A percentile compares a stretch with the other conserved stretches of the same genome.
Conservation (phyloP, 2,113 vertebrate species). For the Bujurquina vittata region DNA sequence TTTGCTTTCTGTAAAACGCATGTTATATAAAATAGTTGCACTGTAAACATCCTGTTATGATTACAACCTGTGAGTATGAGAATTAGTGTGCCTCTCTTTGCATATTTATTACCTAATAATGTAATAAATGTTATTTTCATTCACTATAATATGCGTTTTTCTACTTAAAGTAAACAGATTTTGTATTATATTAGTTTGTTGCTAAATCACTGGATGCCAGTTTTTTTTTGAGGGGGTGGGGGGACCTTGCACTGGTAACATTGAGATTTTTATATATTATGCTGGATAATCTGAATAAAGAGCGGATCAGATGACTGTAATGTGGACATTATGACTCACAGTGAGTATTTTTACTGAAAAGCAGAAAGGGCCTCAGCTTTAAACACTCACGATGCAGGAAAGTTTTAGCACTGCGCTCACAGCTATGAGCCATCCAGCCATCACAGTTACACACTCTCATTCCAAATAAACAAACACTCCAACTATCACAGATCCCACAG, state of each 20-base stretch:
- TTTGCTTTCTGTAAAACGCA: neutral
- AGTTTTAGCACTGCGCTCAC: too few relatives aligned
- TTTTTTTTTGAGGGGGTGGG: neutral
- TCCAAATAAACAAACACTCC: too few relatives aligned
- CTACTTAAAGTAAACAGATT: neutral
- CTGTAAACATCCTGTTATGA: neutral
- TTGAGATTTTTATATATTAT: neutral
- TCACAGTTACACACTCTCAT: too few relatives aligned
- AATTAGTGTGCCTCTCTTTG: neutral
- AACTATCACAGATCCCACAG: too few relatives aligned
- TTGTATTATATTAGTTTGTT: neutral
- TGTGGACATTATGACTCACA: neutral
- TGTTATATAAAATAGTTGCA: neutral
- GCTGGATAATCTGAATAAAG: neutral
- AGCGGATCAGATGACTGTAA: neutral
- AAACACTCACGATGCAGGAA: too few relatives aligned
- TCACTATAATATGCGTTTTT: neutral
- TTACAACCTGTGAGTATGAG: neutral
- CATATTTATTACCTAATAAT: neutral
- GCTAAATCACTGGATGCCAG: neutral
- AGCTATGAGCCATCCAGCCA: too few relatives aligned
- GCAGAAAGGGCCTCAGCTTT: too few relatives aligned
- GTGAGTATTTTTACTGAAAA: too few relatives aligned
- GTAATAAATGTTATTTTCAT: conserved; percentile 25
- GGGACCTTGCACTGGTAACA: neutral